Percentiles rank a stretch among this genome's conserved stretches.
Conservation (phyloP, 2,113 vertebrate genomes). For the Nannobrachium achirus region DNA sequence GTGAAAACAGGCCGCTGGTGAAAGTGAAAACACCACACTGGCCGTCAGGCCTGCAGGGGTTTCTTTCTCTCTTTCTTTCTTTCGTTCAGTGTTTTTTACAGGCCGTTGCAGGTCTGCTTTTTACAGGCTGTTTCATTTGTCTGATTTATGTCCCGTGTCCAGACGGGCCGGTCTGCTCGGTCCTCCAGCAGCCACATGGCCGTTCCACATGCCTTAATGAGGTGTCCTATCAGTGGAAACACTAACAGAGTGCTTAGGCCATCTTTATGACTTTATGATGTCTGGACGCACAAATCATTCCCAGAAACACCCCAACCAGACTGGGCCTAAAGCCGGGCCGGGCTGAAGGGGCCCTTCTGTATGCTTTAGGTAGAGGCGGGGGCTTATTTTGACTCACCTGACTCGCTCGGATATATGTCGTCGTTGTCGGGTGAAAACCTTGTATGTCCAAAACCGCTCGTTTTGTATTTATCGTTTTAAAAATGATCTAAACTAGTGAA, state of each 20-base stretch:
- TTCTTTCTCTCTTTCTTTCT: conserved; percentile 40
- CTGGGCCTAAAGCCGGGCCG: conserved; percentile 51
- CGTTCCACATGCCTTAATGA: conserved; percentile 77
- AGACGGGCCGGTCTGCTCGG: conserved; percentile 49
- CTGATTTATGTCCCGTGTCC: conserved; percentile 82
- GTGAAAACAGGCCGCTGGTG: conserved; percentile 62
- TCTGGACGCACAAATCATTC: conserved; percentile 78
- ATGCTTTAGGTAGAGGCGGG: conserved; percentile 38
- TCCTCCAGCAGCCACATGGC: conserved; percentile 77
- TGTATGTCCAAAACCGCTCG: too few relatives aligned
- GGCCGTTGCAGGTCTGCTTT: conserved; percentile 79
- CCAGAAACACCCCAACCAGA: conserved; percentile 61
- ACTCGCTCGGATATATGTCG: conserved; percentile 64
- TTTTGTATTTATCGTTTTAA: too few relatives aligned
- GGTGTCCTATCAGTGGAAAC: conserved; percentile 82
- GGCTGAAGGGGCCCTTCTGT: conserved; percentile 53
- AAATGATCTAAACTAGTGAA: too few relatives aligned
- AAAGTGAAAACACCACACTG: conserved; percentile 77
- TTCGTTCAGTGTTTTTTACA: too few relatives aligned
- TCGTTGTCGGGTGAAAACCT: too few relatives aligned
- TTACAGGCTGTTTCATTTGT: conserved; percentile 83
- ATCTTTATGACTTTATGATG: conserved; percentile 77
- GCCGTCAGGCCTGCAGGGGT: conserved; percentile 62
- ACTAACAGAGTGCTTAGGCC: conserved; percentile 76
- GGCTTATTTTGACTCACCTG: conserved; percentile 65